Evolutionary conservation across 2,113 vertebrate species (phyloP).

Genomic region (Vidua macroura): DNA sequence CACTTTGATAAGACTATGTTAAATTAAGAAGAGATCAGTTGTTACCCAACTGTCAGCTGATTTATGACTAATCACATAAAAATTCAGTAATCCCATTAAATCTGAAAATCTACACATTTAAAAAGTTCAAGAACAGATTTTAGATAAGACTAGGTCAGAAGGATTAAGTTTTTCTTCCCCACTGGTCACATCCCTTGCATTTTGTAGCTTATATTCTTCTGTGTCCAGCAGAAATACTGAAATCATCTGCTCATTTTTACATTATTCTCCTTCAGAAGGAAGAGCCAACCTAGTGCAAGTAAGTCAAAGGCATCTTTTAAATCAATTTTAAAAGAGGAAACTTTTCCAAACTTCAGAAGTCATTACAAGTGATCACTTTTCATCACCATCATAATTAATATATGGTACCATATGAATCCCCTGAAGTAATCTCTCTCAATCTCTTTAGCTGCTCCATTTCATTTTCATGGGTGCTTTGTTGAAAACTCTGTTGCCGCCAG

Average conservation of each 20-base stretch:
- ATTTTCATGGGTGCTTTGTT: background rate
- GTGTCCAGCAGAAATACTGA: background rate
- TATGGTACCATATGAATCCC: accelerated
- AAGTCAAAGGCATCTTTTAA: background rate
- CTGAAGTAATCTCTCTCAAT: background rate
- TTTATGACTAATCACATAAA: background rate
- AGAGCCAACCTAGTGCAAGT: background rate
- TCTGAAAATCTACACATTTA: background rate
- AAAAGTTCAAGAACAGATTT: background rate
- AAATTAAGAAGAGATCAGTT: background rate
- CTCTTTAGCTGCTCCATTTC: background rate
- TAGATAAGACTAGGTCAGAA: background rate
- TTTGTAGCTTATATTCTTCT: background rate
- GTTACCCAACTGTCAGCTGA: background rate
- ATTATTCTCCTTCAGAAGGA: background rate
- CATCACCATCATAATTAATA: background rate
- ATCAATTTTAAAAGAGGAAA: background rate
- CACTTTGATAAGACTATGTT: background rate
- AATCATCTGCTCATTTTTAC: background rate
- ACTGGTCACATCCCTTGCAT: background rate
- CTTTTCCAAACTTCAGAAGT: background rate
- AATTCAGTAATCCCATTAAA: background rate
- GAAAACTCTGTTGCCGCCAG: background rate
- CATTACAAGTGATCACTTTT: background rate
- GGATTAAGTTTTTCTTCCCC: background rate